These are phyloP conservation scores for Barypeithes pellucidus DNA, from an alignment of 2,888 invertebrate species.

Conservation along the genomic window DNA sequence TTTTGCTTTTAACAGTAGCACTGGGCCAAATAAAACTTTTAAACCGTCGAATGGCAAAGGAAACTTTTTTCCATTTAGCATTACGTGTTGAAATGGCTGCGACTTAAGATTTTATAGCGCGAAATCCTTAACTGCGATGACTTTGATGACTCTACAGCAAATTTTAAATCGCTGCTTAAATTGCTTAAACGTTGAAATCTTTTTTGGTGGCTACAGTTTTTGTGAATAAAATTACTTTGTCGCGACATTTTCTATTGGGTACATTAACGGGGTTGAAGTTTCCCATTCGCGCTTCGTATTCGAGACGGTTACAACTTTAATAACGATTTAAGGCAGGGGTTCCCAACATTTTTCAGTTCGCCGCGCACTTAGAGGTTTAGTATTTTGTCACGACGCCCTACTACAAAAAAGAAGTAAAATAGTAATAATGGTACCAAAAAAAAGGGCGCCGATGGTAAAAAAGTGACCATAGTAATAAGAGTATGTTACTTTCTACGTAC, in stretches of 20 bases:
- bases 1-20: conserved; percentile 26
- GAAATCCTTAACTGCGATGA: conserved; percentile 10
- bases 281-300: too few species aligned
- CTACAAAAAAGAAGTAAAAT: too few species aligned
- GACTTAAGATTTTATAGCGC: conserved; percentile 28
- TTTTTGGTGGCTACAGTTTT: neutral
- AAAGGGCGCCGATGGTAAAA: too few species aligned
- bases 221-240: neutral
- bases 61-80: conserved; percentile 25
- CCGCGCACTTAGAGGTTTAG: too few species aligned
- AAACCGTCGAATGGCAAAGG: conserved; percentile 25
- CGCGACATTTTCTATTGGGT: neutral
- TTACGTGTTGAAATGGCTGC: conserved; percentile 18
- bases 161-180: conserved; percentile 4
- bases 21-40: conserved; percentile 39
- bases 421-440: too few species aligned
- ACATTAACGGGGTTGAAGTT: too few species aligned
- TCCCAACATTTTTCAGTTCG: too few species aligned
- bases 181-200: conserved; percentile 5
- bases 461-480: too few species aligned
- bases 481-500: too few species aligned
- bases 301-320: too few species aligned
- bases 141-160: conserved; percentile 15
- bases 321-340: too few species aligned
- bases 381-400: too few species aligned